A percentile compares a stretch with the other conserved stretches of the same genome.
These are phyloP conservation scores for Balearica regulorum DNA, from an alignment of 2,797 vertebrate genomes.

Conservation along the genomic window DNA sequence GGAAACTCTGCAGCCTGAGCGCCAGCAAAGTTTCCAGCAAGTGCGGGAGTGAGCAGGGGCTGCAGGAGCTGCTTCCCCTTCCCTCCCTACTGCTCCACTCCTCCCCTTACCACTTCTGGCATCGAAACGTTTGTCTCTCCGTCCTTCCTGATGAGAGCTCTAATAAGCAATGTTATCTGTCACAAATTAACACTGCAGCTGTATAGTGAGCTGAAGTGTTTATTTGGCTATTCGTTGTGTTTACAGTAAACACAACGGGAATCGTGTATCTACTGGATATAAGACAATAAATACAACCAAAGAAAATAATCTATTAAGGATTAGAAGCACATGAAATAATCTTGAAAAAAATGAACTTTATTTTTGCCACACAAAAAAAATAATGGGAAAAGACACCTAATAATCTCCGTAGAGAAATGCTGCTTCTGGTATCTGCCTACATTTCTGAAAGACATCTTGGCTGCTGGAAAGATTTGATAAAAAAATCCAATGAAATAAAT, in stretches of 20 bases:
- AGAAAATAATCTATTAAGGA: conserved; percentile 9
- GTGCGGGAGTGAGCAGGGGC: not conserved
- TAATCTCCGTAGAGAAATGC: conserved; percentile 48
- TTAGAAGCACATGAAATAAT: conserved; percentile 30
- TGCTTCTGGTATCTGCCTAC: conserved; percentile 50
- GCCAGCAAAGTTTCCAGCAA: rapidly evolving
- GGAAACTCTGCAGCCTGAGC: not conserved
- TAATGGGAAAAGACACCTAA: conserved; percentile 43
- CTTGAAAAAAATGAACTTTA: conserved; percentile 48
- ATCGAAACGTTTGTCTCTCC: not conserved
- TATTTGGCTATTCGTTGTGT: not conserved
- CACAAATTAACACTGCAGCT: not conserved
- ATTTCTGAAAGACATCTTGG: conserved; percentile 49
- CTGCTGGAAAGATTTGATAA: conserved; percentile 16
- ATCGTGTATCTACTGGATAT: not conserved
- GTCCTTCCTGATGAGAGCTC: not conserved
- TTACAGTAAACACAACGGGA: not conserved
- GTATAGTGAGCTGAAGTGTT: not conserved
- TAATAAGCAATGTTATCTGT: not conserved
- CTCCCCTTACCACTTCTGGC: not conserved
- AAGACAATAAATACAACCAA: not conserved
- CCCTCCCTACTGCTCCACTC: not conserved
- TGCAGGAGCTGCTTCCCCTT: not conserved
- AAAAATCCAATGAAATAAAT: not conserved
- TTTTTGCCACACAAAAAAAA: conserved; percentile 42